phyloP scores from a whole-genome alignment of 2,888 invertebrate species.

The Perizoma affinitatum region DNA sequence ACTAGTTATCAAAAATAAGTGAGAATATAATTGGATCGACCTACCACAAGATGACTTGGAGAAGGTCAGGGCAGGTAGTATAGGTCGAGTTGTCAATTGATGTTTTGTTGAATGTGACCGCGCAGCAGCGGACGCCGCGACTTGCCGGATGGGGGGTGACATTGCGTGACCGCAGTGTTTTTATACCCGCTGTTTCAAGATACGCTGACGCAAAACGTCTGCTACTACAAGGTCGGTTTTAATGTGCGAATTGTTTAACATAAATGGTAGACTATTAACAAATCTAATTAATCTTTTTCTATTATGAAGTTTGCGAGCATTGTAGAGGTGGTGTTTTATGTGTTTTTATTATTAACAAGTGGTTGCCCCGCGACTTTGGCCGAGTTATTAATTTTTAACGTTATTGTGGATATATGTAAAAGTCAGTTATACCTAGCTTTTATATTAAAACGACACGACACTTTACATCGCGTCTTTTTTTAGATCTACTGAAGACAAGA shows the following conservation, averaged over 20 bases:
- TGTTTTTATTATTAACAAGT: too few relatives aligned
- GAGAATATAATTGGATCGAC: conserved; percentile 14
- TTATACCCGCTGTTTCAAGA: conserved; percentile 66
- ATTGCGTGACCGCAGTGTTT: conserved; percentile 75
- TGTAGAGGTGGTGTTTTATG: not conserved
- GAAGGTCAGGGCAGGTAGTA: conserved; percentile 61
- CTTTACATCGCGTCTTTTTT: too few relatives aligned
- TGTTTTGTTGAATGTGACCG: conserved; percentile 71
- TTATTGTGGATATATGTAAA: too few relatives aligned
- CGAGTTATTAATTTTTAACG: too few relatives aligned
- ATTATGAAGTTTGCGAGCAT: not conserved
- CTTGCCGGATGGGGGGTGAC: conserved; percentile 77
- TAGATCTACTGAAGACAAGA: too few relatives aligned
- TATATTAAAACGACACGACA: too few relatives aligned
- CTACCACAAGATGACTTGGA: conserved; percentile 47
- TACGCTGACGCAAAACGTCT: conserved; percentile 68
- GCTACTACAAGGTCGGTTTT: conserved; percentile 63
- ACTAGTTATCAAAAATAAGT: too few relatives aligned
- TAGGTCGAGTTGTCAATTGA: conserved; percentile 62
- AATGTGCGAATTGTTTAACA: conserved; percentile 39
- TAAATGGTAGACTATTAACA: conserved; percentile 17
- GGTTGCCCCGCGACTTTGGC: too few relatives aligned
- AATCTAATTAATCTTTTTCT: conserved; percentile 12
- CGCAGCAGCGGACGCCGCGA: conserved; percentile 47
- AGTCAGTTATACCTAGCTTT: too few relatives aligned